Conservation (phyloP, 1,140 invertebrate species). For the Limonius californicus region DNA sequence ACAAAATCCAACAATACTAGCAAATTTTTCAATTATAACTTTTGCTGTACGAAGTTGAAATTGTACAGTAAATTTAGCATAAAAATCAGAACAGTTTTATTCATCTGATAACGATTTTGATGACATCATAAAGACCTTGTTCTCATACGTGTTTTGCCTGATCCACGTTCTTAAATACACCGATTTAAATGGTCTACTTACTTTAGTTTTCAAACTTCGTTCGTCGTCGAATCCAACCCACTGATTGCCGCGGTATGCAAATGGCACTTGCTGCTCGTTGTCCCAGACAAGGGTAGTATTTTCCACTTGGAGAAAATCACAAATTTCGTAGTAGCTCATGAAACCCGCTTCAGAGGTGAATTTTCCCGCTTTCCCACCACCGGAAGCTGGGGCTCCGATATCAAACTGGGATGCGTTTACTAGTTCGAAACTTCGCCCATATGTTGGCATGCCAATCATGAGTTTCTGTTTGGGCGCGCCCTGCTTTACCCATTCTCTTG, state of each 20-base stretch:
- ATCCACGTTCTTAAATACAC: too few relatives aligned
- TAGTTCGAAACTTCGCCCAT: slow-evolving; percentile 92
- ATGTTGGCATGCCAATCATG: slow-evolving; percentile 92
- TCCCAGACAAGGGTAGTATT: slow-evolving; percentile 95
- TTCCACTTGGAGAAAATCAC: slow-evolving; percentile 84
- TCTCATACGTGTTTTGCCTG: not conserved
- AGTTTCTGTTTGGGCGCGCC: slow-evolving; percentile 94
- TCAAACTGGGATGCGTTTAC: slow-evolving; percentile 84
- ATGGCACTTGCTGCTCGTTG: slow-evolving; percentile 92
- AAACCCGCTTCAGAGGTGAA: slow-evolving; percentile 87
- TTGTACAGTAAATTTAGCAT: too few relatives aligned
- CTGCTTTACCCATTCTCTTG: slow-evolving; percentile 88
- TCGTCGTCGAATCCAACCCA: slow-evolving; percentile 97
- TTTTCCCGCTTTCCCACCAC: slow-evolving; percentile 77
- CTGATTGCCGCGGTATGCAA: slow-evolving; percentile 85
- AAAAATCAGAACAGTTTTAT: too few relatives aligned
- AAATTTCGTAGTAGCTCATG: slow-evolving; percentile 94
- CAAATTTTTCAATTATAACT: too few relatives aligned
- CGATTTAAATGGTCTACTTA: slow-evolving; percentile 46
- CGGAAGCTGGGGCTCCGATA: slow-evolving; percentile 85
- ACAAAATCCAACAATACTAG: too few relatives aligned
- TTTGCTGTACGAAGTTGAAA: too few relatives aligned
- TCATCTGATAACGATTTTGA: too few relatives aligned
- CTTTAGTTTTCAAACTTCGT: slow-evolving; percentile 87
- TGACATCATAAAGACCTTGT: not conserved